A percentile compares a stretch with the other conserved stretches of the same genome.
Evolutionary conservation across 2,113 vertebrate genomes (phyloP).

Genomic region (Lepidothrix coronata): DNA sequence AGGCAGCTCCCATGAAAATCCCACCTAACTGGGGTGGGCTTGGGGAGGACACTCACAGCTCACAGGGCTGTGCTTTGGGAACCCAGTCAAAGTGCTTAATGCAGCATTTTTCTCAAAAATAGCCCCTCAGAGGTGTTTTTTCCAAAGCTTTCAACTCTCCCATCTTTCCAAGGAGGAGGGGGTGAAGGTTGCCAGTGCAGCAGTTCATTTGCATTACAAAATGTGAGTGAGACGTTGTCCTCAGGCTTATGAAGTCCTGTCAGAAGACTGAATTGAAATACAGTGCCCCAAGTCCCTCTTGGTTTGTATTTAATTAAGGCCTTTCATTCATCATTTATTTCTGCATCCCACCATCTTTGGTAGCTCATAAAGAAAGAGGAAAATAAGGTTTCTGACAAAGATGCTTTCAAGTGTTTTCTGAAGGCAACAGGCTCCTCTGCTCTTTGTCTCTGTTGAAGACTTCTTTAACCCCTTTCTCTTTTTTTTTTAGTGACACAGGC

Average conservation of each 20-base stretch:
- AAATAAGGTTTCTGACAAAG: neutral
- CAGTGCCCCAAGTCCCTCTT: neutral
- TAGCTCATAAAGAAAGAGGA: neutral
- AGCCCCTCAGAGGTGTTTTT: neutral
- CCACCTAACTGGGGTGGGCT: neutral
- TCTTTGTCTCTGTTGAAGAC: neutral
- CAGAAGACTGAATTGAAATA: slow-evolving; percentile 29
- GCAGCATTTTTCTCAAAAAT: neutral
- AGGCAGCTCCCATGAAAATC: neutral
- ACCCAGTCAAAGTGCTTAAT: neutral
- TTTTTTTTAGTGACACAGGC: neutral
- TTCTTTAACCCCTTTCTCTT: neutral
- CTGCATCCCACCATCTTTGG: neutral
- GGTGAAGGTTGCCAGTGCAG: neutral
- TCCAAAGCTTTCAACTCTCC: neutral
- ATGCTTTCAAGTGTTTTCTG: neutral
- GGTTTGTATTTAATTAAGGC: slow-evolving; percentile 55
- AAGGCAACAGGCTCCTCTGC: neutral
- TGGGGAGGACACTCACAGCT: neutral
- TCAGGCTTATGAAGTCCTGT: neutral
- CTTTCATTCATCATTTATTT: slow-evolving; percentile 47
- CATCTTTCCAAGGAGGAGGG: neutral
- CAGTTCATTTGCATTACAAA: slow-evolving; percentile 3
- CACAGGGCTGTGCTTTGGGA: neutral
- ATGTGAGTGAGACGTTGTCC: neutral